Percentiles rank a stretch among this genome's conserved stretches.
Conservation (phyloP, 2,113 vertebrate species). For the Trematocara marginatum region DNA sequence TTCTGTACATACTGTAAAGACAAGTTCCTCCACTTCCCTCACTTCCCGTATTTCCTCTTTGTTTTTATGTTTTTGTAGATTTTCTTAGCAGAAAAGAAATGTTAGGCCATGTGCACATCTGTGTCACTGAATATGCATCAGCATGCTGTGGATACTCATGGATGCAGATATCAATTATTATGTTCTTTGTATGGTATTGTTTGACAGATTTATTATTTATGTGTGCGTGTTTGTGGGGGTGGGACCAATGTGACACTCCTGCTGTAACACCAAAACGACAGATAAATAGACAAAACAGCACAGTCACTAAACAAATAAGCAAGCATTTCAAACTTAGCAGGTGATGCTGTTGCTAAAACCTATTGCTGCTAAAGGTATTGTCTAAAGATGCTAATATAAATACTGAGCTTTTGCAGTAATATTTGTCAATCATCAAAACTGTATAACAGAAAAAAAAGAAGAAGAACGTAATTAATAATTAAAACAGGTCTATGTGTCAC, state of each 20-base stretch:
- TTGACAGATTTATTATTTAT: neutral
- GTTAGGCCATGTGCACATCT: neutral
- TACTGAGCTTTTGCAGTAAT: neutral
- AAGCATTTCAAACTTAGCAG: neutral
- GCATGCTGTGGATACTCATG: neutral
- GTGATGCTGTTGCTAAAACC: neutral
- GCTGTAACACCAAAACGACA: slow-evolving; percentile 31
- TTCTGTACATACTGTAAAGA: neutral
- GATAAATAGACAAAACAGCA: slow-evolving; percentile 17
- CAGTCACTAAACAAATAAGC: neutral
- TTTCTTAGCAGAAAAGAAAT: neutral
- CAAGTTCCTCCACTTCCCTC: neutral
- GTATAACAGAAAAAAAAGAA: neutral
- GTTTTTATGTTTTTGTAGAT: neutral
- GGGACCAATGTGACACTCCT: neutral
- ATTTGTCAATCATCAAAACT: neutral
- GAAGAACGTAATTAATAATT: neutral
- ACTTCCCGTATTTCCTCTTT: neutral
- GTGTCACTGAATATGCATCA: neutral
- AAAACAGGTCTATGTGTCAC: neutral
- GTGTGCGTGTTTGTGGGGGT: neutral
- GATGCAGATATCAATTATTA: neutral
- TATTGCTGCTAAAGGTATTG: neutral
- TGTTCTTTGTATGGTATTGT: neutral
- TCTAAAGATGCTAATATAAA: neutral